Percentiles rank a stretch among this genome's conserved stretches.
Evolutionary conservation across 2,797 vertebrate genomes (phyloP).

Genomic region (Discoglossus pictus): DNA sequence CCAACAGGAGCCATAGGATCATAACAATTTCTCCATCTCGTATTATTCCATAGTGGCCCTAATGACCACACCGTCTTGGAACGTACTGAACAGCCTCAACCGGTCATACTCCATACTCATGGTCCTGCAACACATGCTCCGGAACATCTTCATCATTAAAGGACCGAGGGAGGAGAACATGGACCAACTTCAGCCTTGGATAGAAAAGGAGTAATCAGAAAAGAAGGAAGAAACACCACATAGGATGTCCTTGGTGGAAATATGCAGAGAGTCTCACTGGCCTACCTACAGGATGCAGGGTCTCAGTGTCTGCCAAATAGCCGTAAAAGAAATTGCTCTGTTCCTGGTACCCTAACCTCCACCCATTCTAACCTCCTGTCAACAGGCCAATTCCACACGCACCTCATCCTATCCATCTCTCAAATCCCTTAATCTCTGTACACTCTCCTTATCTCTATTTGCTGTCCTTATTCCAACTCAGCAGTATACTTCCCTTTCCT

Average conservation of each 20-base stretch:
- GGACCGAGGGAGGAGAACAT: conserved; percentile 71
- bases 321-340: conserved; percentile 77
- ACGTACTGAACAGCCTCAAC: conserved; percentile 73
- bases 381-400: no score
- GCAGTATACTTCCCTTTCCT: no score
- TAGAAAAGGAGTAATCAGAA: conserved; percentile 7
- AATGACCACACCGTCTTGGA: conserved; percentile 63
- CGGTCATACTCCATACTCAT: conserved; percentile 80
- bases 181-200: not conserved
- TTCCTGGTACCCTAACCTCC: conserved; percentile 86
- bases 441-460: no score
- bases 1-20: no score
- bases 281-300: conserved; percentile 60
- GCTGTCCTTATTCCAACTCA: no score
- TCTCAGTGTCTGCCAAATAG: conserved; percentile 73
- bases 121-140: conserved; percentile 81
- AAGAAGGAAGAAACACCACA: not conserved
- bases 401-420: no score
- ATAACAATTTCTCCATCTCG: conserved; percentile 74
- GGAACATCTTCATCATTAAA: conserved; percentile 89
- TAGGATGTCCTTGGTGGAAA: conserved; percentile 50
- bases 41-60: conserved; percentile 88
- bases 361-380: no score
- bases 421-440: no score
- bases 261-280: conserved; percentile 59